Conservation (phyloP, 1,140 invertebrate species). For the Meteorus sp. region DNA sequence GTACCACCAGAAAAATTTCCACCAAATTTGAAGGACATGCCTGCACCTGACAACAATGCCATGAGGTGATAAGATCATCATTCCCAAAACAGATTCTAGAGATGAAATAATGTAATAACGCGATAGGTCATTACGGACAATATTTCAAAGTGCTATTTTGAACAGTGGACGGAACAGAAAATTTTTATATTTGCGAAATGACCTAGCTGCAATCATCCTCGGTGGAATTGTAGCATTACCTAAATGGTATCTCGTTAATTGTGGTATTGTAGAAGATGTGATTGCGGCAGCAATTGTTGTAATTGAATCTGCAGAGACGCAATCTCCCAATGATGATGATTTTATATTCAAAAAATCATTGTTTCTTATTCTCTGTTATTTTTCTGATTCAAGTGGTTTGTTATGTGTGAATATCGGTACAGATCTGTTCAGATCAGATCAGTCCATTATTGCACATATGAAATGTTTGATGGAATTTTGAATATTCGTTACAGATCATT, state of each 20-base stretch:
- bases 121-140: slow-evolving; percentile 38
- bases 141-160: slow-evolving; percentile 35
- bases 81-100: slow-evolving; percentile 5
- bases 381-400: slow-evolving; percentile 18
- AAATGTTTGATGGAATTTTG: not conserved
- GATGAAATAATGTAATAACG: not conserved
- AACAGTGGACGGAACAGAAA: slow-evolving; percentile 18
- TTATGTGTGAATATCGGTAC: slow-evolving; percentile 25
- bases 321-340: slow-evolving; percentile 27
- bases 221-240: slow-evolving; percentile 32
- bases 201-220: slow-evolving; percentile 43
- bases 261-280: slow-evolving; percentile 40
- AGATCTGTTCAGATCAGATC: not conserved
- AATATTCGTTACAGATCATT: slow-evolving; percentile 32
- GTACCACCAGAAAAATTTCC: slow-evolving; percentile 11
- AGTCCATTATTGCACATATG: not conserved
- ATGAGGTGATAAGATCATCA: slow-evolving; percentile 37
- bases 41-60: slow-evolving; percentile 22
- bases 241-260: slow-evolving; percentile 38
- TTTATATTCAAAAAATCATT: slow-evolving; percentile 40
- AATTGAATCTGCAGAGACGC: slow-evolving; percentile 26
- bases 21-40: slow-evolving; percentile 12
- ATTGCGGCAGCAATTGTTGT: slow-evolving; percentile 30
- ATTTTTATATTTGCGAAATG: slow-evolving; percentile 39
- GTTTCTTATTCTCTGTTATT: slow-evolving; percentile 33